Conservation (phyloP, 2,888 invertebrate species). For the Stenchaetothrips biformis region DNA sequence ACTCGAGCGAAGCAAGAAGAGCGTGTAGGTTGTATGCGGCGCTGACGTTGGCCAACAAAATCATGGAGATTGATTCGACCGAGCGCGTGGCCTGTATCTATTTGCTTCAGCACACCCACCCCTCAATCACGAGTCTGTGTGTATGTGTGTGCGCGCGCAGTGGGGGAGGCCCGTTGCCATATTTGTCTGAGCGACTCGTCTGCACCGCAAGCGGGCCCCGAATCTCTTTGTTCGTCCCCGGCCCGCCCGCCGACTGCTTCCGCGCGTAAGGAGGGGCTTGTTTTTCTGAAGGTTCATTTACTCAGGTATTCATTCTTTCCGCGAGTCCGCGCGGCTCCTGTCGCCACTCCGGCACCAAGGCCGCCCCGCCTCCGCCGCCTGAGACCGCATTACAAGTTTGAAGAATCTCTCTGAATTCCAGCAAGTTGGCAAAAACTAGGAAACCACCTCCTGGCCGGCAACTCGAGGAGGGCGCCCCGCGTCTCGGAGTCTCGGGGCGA, state of each 20-base stretch:
- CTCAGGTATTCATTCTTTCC: background rate
- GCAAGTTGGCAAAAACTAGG: conserved; percentile 4
- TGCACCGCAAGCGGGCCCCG: background rate
- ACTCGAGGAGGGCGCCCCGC: background rate
- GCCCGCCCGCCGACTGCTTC: background rate
- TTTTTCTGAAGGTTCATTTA: background rate
- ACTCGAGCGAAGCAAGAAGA: too few species aligned
- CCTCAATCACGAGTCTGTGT: background rate
- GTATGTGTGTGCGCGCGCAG: background rate
- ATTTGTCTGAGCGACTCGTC: background rate
- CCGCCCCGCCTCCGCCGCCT: too few species aligned
- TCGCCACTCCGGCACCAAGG: background rate
- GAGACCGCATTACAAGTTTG: background rate
- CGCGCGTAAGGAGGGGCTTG: background rate
- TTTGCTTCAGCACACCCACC: background rate
- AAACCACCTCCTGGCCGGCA: background rate
- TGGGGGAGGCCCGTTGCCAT: background rate
- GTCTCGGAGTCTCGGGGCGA: background rate
- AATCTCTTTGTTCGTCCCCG: background rate
- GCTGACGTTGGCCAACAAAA: background rate
- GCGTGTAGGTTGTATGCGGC: too few species aligned
- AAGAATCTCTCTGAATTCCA: conserved; percentile 15
- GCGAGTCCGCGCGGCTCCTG: background rate
- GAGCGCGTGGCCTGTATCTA: background rate
- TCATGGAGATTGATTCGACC: conserved; percentile 5